Conservation (phyloP, 2,113 vertebrate genomes). For the Macquaria australasica region DNA sequence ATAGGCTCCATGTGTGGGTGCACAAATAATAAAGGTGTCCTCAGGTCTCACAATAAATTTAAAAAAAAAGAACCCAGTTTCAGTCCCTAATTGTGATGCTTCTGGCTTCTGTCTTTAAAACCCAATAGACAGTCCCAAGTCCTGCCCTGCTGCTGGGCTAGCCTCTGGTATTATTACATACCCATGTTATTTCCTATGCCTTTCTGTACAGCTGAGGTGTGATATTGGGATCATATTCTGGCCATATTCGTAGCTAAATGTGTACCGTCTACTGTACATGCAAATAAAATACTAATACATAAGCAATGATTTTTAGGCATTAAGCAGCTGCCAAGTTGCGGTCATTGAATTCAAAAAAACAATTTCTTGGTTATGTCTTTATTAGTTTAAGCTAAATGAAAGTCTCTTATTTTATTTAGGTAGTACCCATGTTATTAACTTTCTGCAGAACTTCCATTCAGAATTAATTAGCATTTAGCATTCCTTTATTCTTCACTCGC, state of each 20-base stretch:
- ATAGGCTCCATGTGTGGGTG: background rate
- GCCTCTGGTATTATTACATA: background rate
- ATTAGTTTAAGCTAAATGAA: background rate
- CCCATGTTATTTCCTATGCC: background rate
- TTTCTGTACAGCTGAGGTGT: background rate
- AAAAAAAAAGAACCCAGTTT: background rate
- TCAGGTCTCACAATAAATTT: background rate
- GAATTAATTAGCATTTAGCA: constrained; percentile 35
- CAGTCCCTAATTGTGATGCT: background rate
- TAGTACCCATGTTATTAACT: background rate
- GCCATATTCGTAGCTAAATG: background rate
- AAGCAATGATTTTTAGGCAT: background rate
- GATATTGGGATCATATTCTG: background rate
- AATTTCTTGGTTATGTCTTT: background rate
- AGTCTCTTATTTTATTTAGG: background rate
- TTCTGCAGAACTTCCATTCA: constrained; percentile 13
- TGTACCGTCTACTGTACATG: background rate
- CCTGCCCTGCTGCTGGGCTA: background rate
- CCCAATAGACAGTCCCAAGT: background rate
- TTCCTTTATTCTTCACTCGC: constrained; percentile 12
- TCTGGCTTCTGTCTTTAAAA: background rate
- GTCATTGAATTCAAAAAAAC: background rate
- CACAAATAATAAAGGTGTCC: background rate
- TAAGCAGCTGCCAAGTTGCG: background rate
- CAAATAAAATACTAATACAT: background rate